These are phyloP conservation scores for Caiman crocodilus DNA, from an alignment of 2,797 vertebrate genomes.

Conservation along the genomic window DNA sequence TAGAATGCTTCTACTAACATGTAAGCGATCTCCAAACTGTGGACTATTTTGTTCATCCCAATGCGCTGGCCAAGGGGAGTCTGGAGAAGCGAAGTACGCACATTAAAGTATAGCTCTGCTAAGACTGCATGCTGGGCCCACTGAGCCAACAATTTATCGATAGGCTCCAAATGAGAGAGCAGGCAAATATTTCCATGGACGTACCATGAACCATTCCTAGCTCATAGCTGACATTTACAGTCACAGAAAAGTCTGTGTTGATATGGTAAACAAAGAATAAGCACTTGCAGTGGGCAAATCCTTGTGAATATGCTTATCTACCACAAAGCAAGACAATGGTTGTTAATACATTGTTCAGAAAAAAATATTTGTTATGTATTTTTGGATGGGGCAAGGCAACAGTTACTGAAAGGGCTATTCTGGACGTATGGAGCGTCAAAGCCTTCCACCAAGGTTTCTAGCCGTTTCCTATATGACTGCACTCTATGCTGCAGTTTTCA, in stretches of 20 bases:
- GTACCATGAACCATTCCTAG: background rate
- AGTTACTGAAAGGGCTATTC: background rate
- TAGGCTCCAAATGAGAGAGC: background rate
- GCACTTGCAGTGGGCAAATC: background rate
- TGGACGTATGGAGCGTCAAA: background rate
- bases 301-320: background rate
- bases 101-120: background rate
- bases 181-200: slow-evolving; percentile 23
- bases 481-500: background rate
- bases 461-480: background rate
- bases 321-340: background rate
- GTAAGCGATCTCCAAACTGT: background rate
- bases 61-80: background rate
- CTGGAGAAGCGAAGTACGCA: background rate
- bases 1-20: background rate
- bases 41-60: background rate
- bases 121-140: background rate
- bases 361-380: accelerated
- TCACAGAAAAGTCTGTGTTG: background rate
- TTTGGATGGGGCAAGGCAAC: accelerated
- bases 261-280: background rate
- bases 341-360: background rate
- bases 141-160: background rate
- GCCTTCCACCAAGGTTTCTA: background rate
- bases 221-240: background rate